phyloP scores from a whole-genome alignment of 1,140 invertebrate species.

The Zaprionus camerounensis region DNA sequence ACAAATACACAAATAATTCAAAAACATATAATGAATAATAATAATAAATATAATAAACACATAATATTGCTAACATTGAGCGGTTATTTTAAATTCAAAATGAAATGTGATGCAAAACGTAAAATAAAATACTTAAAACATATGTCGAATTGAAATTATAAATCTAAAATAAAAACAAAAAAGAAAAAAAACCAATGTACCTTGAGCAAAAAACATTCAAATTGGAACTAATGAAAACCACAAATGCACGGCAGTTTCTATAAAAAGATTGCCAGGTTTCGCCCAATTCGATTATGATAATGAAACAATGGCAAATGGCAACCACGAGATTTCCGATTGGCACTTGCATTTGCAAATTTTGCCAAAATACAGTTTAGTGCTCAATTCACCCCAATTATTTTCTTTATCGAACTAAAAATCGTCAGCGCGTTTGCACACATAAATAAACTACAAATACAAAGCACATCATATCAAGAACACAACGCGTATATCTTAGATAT shows the following conservation, averaged over 20 bases:
- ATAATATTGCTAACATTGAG: conserved; percentile 48
- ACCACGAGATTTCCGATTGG: conserved; percentile 58
- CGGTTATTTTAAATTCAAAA: conserved; percentile 68
- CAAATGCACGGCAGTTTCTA: conserved; percentile 54
- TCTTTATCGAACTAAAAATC: conserved; percentile 11
- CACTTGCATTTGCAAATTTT: conserved; percentile 74
- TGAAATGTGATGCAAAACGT: conserved; percentile 71
- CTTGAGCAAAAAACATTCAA: conserved; percentile 70
- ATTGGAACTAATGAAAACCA: conserved; percentile 64
- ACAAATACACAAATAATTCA: conserved; percentile 13
- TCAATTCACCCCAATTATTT: conserved; percentile 40
- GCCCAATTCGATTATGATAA: conserved; percentile 53
- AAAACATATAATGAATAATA: conserved; percentile 52
- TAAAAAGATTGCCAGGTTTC: conserved; percentile 65
- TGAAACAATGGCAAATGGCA: conserved; percentile 26
- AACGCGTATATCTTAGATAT: conserved; percentile 41
- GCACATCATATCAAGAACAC: conserved; percentile 55
- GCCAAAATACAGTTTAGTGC: conserved; percentile 77
- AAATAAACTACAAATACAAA: conserved; percentile 48
- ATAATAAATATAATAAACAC: conserved; percentile 48
- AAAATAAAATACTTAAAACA: conserved; percentile 52
- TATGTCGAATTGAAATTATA: conserved; percentile 65
- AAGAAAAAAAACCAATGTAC: conserved; percentile 71
- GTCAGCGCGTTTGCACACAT: conserved; percentile 36
- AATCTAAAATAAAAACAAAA: conserved; percentile 23